Percentiles rank a stretch among this genome's conserved stretches.
Conservation (phyloP, 1,140 invertebrate species). For the Lordiphosa mommai region DNA sequence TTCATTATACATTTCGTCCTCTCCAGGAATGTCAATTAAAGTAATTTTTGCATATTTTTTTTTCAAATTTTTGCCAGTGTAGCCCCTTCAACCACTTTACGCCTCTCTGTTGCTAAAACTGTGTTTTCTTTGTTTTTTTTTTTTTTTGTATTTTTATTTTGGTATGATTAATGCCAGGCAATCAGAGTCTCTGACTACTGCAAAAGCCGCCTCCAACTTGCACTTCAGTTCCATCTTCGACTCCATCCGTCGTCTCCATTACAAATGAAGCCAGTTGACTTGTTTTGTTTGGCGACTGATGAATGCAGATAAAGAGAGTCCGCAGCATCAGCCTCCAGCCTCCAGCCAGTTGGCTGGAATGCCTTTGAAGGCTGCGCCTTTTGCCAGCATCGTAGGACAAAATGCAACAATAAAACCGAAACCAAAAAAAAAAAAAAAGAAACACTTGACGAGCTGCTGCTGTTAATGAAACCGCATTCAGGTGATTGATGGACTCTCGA, state of each 20-base stretch:
- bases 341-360: slow-evolving; percentile 35
- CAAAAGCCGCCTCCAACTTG: slow-evolving; percentile 54
- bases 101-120: slow-evolving; percentile 17
- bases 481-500: slow-evolving; percentile 67
- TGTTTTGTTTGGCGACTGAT: slow-evolving; percentile 68
- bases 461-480: slow-evolving; percentile 43
- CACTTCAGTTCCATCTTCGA: background rate
- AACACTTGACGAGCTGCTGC: slow-evolving; percentile 61
- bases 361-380: slow-evolving; percentile 57
- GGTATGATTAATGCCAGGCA: slow-evolving; percentile 50
- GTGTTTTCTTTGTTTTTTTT: too few relatives aligned
- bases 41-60: too few relatives aligned
- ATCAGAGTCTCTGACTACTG: slow-evolving; percentile 66
- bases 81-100: background rate
- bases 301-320: slow-evolving; percentile 65
- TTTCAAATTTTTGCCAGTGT: background rate
- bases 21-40: too few relatives aligned
- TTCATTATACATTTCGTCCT: too few relatives aligned
- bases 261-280: slow-evolving; percentile 58
- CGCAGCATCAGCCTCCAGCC: slow-evolving; percentile 6
- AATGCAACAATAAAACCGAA: slow-evolving; percentile 57
- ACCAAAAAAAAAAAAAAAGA: slow-evolving; percentile 15
- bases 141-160: background rate
- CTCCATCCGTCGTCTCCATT: slow-evolving; percentile 40
- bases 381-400: slow-evolving; percentile 47